Percentiles rank a stretch among this genome's conserved stretches.
Evolutionary conservation across 2,797 vertebrate species (phyloP).

Genomic region (Lithobates sylvaticus): DNA sequence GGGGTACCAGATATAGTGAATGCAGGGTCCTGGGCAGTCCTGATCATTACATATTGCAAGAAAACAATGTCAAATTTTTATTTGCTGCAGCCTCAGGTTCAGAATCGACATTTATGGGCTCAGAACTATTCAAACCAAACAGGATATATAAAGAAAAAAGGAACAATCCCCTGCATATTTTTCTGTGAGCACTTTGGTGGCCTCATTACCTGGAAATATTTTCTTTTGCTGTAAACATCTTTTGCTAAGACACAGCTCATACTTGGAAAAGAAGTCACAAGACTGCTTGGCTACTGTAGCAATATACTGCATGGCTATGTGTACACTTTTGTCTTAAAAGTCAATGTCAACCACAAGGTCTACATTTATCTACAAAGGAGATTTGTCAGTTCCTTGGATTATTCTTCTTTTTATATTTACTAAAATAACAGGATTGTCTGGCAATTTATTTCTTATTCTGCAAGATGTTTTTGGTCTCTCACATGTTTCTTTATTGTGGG

Average conservation of each 20-base stretch:
- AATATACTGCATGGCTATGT: background rate
- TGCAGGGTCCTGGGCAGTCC: too few relatives aligned
- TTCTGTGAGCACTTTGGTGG: background rate
- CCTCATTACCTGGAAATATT: background rate
- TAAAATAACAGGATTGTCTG: background rate
- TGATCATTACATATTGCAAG: too few relatives aligned
- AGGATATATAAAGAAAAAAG: background rate
- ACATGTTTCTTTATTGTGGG: too few relatives aligned
- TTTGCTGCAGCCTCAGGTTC: too few relatives aligned
- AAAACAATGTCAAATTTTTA: too few relatives aligned
- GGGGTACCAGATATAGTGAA: too few relatives aligned
- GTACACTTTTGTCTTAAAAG: slow-evolving; percentile 20
- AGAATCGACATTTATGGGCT: too few relatives aligned
- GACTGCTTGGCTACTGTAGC: too few relatives aligned
- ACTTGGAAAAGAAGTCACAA: too few relatives aligned
- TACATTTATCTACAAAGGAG: slow-evolving; percentile 8
- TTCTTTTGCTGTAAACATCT: slow-evolving; percentile 1
- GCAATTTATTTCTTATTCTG: too few relatives aligned
- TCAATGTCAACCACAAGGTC: slow-evolving; percentile 6
- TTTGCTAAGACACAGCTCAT: background rate
- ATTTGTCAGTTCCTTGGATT: slow-evolving; percentile 7
- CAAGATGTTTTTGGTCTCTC: too few relatives aligned
- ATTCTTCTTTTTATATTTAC: background rate
- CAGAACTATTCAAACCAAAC: too few relatives aligned
- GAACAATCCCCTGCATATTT: background rate